These are phyloP conservation scores for Montipora sp. DNA, from an alignment of 64 coral and sea anemone species.

Conservation along the genomic window DNA sequence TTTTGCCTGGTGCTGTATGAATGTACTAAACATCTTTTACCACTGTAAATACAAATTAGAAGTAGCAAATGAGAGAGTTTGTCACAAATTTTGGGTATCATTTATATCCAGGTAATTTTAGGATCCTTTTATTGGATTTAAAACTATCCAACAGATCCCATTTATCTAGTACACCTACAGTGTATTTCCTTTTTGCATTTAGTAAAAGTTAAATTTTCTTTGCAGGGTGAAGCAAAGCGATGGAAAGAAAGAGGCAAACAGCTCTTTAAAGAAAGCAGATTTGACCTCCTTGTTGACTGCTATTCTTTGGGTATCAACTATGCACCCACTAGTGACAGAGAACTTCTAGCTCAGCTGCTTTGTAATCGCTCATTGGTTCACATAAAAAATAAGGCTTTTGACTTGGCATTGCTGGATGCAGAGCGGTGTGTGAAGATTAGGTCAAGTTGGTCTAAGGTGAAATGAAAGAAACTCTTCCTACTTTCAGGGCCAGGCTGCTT, in stretches of 20 bases:
- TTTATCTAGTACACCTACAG: too few relatives aligned
- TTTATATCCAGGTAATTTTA: too few relatives aligned
- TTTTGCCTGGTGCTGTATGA: too few relatives aligned
- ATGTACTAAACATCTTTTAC: too few relatives aligned
- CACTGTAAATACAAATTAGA: too few relatives aligned
- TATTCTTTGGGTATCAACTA: constrained; percentile 67
- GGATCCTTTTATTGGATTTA: too few relatives aligned
- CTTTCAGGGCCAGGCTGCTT: too few relatives aligned
- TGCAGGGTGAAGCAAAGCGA: constrained; percentile 41
- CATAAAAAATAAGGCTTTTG: constrained; percentile 30
- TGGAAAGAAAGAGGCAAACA: constrained; percentile 71
- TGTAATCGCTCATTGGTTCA: constrained; percentile 58
- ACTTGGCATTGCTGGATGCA: constrained; percentile 51
- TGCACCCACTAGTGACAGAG: constrained; percentile 26
- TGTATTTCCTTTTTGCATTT: background rate
- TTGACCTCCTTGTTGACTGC: constrained; percentile 45
- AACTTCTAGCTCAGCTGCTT: constrained; percentile 47
- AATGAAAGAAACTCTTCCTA: background rate
- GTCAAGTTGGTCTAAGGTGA: constrained; percentile 55
- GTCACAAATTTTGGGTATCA: too few relatives aligned
- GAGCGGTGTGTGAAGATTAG: constrained; percentile 38
- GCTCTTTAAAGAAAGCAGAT: constrained; percentile 25
- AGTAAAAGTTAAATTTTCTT: background rate
- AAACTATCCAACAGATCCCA: too few relatives aligned
- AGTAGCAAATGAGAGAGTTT: too few relatives aligned